Base-by-base conservation (phyloP, 2,888 invertebrate species). In the Drosophila diplacantha region DNA sequence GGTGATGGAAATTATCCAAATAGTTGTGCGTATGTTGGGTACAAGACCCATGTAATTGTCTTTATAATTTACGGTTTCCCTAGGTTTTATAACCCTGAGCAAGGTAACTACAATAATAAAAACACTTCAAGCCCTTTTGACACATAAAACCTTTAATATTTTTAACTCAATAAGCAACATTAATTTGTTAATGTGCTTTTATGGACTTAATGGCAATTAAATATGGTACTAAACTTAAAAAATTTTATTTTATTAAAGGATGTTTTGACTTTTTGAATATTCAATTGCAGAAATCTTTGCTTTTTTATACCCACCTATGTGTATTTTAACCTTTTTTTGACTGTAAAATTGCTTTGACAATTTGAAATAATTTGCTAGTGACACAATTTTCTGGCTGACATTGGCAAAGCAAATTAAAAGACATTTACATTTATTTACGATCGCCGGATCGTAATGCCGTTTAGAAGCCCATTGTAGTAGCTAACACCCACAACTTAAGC, bases 301-400 rank as follows among this genome's bases (percentile, higher is more conserved):
- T 16, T 24, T 26, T 20, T 16, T n/a, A 3, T n/a, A 12, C n/a
- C n/a, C n/a, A n/a, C n/a, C n/a, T n/a, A n/a, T n/a, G n/a, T n/a
- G n/a, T n/a, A n/a, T n/a, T n/a, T n/a, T n/a, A n/a, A n/a, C n/a
- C n/a, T n/a, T n/a, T 2, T 29, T 44, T 14, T 5, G 18, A n/a
- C 26, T n/a, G n/a, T 5, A 32, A 57, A 75, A 71, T 69, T 69
- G 55, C 73, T 59, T 49, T 75, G 56, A 46, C 73, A 69, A 81
- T 71, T 79, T 57, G 43, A 69, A 59, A 63, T 72, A 72, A 75
- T 83, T 79, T 70, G 69, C 65, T 55, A 57, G 43, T 38, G 60
- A 41, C 49, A 59, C 52, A 41, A 63, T 66, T 67, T 65, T 47
- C 34, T 11, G 31, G 6, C 50, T 71, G 75, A 57, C 81, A 81